Evolutionary conservation across 1,140 invertebrate genomes (phyloP).

Genomic region (Nasonia giraulti): DNA sequence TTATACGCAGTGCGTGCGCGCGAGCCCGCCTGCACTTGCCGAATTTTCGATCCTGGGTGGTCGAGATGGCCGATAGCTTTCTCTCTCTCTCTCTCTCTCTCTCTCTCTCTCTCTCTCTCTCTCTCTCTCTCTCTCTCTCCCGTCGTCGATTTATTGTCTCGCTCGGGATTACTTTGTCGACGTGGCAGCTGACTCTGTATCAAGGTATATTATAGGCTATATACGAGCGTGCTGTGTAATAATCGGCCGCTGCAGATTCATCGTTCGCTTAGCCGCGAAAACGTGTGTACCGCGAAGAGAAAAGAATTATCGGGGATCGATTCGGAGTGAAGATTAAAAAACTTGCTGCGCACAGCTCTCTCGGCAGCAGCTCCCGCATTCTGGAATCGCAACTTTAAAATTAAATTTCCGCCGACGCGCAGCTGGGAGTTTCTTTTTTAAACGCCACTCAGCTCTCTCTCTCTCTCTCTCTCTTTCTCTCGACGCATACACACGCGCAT

Average conservation of each 20-base stretch:
- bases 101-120: not conserved
- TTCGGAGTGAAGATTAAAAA: not conserved
- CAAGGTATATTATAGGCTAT: not conserved
- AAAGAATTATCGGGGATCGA: not conserved
- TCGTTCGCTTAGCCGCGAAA: not conserved
- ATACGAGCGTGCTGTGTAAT: not conserved
- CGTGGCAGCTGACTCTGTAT: not conserved
- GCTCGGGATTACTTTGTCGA: not conserved
- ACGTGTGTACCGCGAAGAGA: not conserved
- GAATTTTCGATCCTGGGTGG: constrained; percentile 33
- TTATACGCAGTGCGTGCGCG: not conserved
- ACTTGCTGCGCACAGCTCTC: not conserved
- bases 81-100: not conserved
- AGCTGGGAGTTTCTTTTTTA: not conserved
- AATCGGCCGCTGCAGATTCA: not conserved
- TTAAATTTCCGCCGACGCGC: not conserved
- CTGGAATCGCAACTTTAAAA: not conserved
- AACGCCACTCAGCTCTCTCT: not conserved
- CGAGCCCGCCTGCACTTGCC: not conserved
- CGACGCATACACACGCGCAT: not conserved
- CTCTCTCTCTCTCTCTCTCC: not conserved
- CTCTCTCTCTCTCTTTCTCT: too few species aligned
- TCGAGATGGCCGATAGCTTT: not conserved
- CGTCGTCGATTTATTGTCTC: not conserved
- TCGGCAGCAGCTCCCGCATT: not conserved